Conservation (phyloP, 2,797 vertebrate species). For the Lemur catta region DNA sequence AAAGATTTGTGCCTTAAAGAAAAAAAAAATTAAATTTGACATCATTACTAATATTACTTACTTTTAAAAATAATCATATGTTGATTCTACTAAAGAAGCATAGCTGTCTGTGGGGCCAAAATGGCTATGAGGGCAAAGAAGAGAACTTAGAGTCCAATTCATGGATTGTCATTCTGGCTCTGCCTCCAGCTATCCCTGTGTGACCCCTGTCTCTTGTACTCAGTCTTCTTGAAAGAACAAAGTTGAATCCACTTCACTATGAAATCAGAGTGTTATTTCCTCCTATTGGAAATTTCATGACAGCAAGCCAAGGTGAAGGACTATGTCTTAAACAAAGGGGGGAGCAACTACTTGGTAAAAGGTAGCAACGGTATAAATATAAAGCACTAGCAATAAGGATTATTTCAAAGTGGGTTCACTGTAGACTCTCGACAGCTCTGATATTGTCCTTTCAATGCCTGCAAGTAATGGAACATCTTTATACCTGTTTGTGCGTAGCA, state of each 20-base stretch:
- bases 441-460: not conserved
- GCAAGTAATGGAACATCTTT: not conserved
- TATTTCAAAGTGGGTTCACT: not conserved
- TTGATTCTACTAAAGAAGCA: constrained; percentile 10
- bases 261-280: constrained; percentile 25
- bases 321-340: not conserved
- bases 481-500: not conserved
- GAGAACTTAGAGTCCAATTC: not conserved
- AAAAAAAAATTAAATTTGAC: not conserved
- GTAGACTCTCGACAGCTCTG: not conserved
- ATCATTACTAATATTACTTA: constrained; percentile 7
- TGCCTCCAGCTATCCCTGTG: not conserved
- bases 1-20: not conserved
- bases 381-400: not conserved
- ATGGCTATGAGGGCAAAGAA: not conserved
- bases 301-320: not conserved
- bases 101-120: not conserved
- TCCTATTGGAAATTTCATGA: not conserved
- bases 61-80: not conserved
- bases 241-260: not conserved
- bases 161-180: constrained; percentile 3
- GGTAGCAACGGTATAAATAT: not conserved
- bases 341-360: not conserved
- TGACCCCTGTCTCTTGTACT: constrained; percentile 20
- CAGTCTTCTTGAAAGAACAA: constrained; percentile 29